Conservation (phyloP, 2,888 invertebrate genomes). For the Margaritifera margaritifera region DNA sequence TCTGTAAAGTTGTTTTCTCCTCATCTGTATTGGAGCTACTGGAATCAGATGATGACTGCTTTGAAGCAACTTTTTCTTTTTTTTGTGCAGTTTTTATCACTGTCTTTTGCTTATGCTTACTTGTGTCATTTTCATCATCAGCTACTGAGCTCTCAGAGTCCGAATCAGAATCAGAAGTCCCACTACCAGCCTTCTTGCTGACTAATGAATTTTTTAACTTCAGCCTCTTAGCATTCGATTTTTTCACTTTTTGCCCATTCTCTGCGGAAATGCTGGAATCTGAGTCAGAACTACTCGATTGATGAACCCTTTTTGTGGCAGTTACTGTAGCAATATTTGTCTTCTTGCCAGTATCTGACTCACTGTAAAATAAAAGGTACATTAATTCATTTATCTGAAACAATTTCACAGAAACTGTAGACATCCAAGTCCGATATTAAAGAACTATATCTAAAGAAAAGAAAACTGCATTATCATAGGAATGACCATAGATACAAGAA, state of each 20-base stretch:
- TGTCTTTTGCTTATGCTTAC: conserved; percentile 25
- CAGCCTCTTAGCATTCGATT: conserved; percentile 1
- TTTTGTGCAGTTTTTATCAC: conserved; percentile 6
- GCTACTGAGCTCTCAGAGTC: conserved; percentile 44
- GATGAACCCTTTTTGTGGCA: conserved; percentile 11
- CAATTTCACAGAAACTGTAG: too few relatives aligned
- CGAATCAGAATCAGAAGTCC: conserved; percentile 48
- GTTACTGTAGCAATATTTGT: conserved; percentile 5
- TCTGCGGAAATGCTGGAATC: background rate
- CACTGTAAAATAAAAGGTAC: conserved; percentile 6
- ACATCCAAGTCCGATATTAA: too few relatives aligned
- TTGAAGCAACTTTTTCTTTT: too few relatives aligned
- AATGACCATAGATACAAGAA: too few relatives aligned
- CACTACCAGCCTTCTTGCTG: conserved; percentile 19
- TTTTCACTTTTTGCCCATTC: conserved; percentile 8
- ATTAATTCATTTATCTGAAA: too few relatives aligned
- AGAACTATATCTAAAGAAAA: too few relatives aligned
- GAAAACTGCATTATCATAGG: too few relatives aligned
- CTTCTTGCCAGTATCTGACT: conserved; percentile 15
- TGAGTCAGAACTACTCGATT: conserved; percentile 17
- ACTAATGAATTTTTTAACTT: conserved; percentile 7
- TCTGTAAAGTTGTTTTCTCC: conserved; percentile 2
- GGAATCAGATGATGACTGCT: background rate
- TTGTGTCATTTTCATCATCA: conserved; percentile 27
- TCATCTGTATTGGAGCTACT: conserved; percentile 5